A percentile compares a stretch with the other conserved stretches of the same genome.
Evolutionary conservation across 2,113 vertebrate genomes (phyloP).

Genomic region (Chaenocephalus aceratus): DNA sequence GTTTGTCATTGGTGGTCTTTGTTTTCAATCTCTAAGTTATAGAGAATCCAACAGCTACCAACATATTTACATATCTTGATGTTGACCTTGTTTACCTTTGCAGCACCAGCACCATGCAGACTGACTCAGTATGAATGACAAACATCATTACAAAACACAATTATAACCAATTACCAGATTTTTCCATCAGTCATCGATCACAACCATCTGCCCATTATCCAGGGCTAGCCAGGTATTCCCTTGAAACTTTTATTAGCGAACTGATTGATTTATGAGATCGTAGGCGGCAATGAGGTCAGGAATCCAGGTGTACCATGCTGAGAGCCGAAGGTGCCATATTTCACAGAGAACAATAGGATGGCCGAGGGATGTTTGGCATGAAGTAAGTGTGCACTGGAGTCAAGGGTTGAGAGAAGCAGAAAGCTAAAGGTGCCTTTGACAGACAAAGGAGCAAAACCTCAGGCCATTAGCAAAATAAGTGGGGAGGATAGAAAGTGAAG

Average conservation of each 20-base stretch:
- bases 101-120: background rate
- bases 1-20: conserved; percentile 2
- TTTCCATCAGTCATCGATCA: conserved; percentile 33
- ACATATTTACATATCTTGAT: no score
- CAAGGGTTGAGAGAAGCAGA: conserved; percentile 26
- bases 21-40: conserved; percentile 11
- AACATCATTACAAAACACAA: conserved; percentile 7
- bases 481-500: conserved; percentile 43
- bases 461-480: conserved; percentile 24
- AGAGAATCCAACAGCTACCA: conserved; percentile 9
- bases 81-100: no score
- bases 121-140: background rate
- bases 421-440: conserved; percentile 36
- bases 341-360: conserved; percentile 37
- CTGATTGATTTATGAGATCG: conserved; percentile 68
- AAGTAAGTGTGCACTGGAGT: conserved; percentile 23
- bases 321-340: conserved; percentile 23
- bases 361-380: conserved; percentile 20
- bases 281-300: conserved; percentile 43
- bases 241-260: conserved; percentile 55
- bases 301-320: conserved; percentile 56
- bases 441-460: conserved; percentile 40
- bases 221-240: conserved; percentile 45
- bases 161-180: conserved; percentile 24
- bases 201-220: conserved; percentile 19